A percentile compares a stretch with the other conserved stretches of the same genome.
Evolutionary conservation across 2,113 vertebrate genomes (phyloP).

Genomic region (Pangasianodon hypophthalmus): DNA sequence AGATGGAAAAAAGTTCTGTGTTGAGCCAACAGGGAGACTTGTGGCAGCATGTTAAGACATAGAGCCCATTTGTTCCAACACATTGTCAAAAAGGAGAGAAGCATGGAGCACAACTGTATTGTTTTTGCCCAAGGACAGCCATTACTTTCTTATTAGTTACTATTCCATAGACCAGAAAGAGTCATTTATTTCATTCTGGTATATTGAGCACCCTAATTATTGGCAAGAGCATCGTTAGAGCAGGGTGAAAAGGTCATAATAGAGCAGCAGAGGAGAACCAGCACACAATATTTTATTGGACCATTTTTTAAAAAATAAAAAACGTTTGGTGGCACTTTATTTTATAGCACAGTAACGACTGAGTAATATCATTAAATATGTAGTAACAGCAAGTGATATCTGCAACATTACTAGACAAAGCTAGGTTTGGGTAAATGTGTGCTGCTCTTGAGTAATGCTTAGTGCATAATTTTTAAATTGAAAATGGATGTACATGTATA

Average conservation of each 20-base stretch:
- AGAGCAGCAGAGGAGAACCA: not conserved
- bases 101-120: constrained; percentile 14
- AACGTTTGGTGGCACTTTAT: not conserved
- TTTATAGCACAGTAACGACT: not conserved
- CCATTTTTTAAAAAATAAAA: not conserved
- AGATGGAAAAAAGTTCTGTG: not conserved
- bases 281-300: not conserved
- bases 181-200: constrained; percentile 28
- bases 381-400: not conserved
- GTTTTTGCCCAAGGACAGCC: constrained; percentile 26
- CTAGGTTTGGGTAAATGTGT: not conserved
- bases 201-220: constrained; percentile 32
- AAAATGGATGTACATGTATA: not conserved
- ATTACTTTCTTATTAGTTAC: constrained; percentile 46
- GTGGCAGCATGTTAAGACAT: constrained; percentile 24
- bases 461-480: not conserved
- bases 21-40: constrained; percentile 22
- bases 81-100: constrained; percentile 22
- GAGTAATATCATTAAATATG: not conserved
- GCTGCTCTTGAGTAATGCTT: not conserved
- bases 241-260: constrained; percentile 31
- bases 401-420: not conserved
- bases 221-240: not conserved
- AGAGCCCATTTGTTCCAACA: constrained; percentile 32
- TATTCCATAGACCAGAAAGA: constrained; percentile 12